Evolutionary conservation across 1,140 invertebrate species (phyloP), one percentile per base, ranked within the genome.

Genomic region (Aphaenogaster ashmeadi): DNA sequence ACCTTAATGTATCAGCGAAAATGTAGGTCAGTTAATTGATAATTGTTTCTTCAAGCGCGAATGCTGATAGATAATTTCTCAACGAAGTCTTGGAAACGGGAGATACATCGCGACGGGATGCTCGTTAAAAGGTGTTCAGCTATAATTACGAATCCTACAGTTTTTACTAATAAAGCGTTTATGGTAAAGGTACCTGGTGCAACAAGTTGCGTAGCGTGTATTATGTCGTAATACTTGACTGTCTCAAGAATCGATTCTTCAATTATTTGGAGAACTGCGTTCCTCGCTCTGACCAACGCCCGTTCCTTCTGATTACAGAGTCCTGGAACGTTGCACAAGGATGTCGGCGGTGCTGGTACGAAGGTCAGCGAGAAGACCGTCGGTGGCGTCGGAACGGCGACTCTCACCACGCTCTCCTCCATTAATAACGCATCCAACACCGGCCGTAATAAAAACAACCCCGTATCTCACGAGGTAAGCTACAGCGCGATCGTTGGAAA

Each of bases 311-410:
- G 66, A 90, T 95, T 93, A 83, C 93, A 95, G 95, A 95, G 95
- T 95, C 95, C 95, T 91, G 95, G 95, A 93, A 95, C 94, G 91
- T 91, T 95, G 90, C 95, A 95, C 93, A 95, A 95, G 93, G 95
- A 95, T 95, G 95, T 95, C 88, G 93, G 94, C 85, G 94, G 94
- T 89, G 93, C 93, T 88, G 95, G 94, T 89, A 95, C 95, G 86
- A 95, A 95, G 94, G 94, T 95, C 89, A 94, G 94, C 92, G 94
- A 93, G 77, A 95, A 95, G 91, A 94, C 94, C 80, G 92, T 95
- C 91, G 93, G 94, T 87, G 94, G 94, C 88, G 94, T 94, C 83
- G 94, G 94, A 52, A 94, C 94, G 58, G 94, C 95, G 89, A 95
- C 95, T 92, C 94, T 95, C 90, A 95, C 94, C 83, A 94, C 94